Base-by-base conservation (phyloP, 2,113 vertebrate species). In the Salvelinus namaycush region DNA sequence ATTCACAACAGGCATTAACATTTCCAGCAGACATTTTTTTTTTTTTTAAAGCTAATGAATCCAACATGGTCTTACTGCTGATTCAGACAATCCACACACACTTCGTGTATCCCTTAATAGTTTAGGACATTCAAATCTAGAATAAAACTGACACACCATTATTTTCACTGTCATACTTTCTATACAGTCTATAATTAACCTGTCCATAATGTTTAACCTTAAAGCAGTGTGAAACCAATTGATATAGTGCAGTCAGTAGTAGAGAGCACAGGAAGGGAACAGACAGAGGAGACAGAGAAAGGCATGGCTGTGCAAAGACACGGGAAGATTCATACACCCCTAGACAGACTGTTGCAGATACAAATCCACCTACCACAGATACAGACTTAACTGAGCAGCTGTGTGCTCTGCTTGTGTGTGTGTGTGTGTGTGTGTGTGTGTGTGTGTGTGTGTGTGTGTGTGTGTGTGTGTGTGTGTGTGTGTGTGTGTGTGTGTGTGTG, bases 261-360 rank as follows among this genome's bases (percentile, higher is more conserved):
- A 24, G 26, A 65, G 64, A 27, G 48, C 67, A 72, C 75, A 82
- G 77, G 79, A 86, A 92, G 84, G 83, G 9, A 67, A n/a, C 51
- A 67, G 24, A 67, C 9, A 66, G 64, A 66, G 24, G 9, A n/a
- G 22, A 22, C n/a, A 62, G 59, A 62, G 59, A 62, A 62, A 62
- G 59, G 2, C n/a, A 62, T 62, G 7, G 59, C 59, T 22, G 59
- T 62, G n/a, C 7, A 22, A 20, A 62, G 59, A 24, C n/a, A 62
- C 8, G n/a, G 59, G n/a, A 62, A 62, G 59, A 62, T 24, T 62
- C 7, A 62, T 62, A 16, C 20, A 67, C 65, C 20, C 8, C 39
- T 11, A 11, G 39, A 44, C 39, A 44, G 39, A 9, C 26, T 67
- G 65, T 67, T 29, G 31, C 54, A 62, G 12, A 62, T 60, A 62